Conservation (phyloP, 2,113 vertebrate genomes). For the Odobenus rosmarus region DNA sequence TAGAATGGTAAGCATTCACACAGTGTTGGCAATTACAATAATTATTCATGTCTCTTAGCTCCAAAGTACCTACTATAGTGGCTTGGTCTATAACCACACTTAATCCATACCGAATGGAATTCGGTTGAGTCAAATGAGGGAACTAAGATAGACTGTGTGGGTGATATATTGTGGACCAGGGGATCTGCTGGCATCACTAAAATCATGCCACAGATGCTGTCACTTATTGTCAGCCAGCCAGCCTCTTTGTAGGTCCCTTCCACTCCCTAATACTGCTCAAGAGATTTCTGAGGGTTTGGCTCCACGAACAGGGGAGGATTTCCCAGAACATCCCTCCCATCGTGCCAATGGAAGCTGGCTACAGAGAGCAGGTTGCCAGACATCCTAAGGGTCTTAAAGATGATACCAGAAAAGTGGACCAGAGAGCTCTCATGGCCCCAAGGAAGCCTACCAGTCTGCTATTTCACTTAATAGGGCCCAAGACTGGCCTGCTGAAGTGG, state of each 20-base stretch:
- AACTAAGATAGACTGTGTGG: background rate
- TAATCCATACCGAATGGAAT: background rate
- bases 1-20: background rate
- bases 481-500: background rate
- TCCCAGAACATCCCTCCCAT: background rate
- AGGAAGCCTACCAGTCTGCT: background rate
- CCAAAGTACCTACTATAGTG: background rate
- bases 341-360: constrained; percentile 23
- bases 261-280: background rate
- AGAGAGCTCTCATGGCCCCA: background rate
- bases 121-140: background rate
- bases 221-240: constrained; percentile 36
- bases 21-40: background rate
- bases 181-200: background rate
- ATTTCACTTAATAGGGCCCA: background rate
- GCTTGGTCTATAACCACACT: background rate
- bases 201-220: background rate
- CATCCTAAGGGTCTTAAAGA: background rate
- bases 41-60: background rate
- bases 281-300: constrained; percentile 41
- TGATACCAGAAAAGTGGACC: background rate
- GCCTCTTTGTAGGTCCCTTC: background rate
- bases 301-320: background rate
- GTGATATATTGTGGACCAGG: background rate
- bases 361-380: background rate